Evolutionary conservation across 2,113 vertebrate species (phyloP).

Genomic region (Oenanthe melanoleuca): DNA sequence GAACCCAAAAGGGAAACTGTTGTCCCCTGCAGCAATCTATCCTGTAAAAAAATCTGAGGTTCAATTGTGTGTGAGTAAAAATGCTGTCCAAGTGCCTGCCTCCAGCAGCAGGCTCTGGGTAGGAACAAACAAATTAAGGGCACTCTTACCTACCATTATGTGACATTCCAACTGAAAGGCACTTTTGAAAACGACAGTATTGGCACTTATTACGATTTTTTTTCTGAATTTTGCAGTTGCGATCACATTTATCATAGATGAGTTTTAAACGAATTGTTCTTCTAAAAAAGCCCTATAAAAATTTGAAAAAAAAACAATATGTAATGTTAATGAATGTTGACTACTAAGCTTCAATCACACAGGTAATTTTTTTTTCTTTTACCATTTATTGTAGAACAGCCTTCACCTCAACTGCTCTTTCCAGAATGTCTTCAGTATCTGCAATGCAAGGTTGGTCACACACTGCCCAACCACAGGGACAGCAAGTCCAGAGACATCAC

Average conservation of each 20-base stretch:
- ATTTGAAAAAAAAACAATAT: background rate
- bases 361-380: background rate
- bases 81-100: background rate
- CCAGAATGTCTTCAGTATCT: background rate
- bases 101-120: background rate
- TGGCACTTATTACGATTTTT: constrained; percentile 99
- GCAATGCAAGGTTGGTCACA: background rate
- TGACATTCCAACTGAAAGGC: constrained; percentile 97
- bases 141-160: constrained; percentile 91
- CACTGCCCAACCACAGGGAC: background rate
- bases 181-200: constrained; percentile 98
- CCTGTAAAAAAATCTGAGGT: background rate
- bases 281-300: constrained; percentile 89
- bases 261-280: constrained; percentile 94
- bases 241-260: constrained; percentile 90
- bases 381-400: background rate
- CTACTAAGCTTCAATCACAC: background rate
- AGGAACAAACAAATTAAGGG: constrained; percentile 5
- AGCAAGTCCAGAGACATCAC: background rate
- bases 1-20: background rate
- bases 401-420: background rate
- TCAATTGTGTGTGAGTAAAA: background rate
- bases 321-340: background rate
- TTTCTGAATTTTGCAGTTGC: constrained; percentile 96
- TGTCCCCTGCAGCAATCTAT: fast-evolving